Evolutionary conservation across 2,888 invertebrate genomes (phyloP), one percentile per base, ranked within the genome.

Genomic region (Spatulosminthurus flaviceps): DNA sequence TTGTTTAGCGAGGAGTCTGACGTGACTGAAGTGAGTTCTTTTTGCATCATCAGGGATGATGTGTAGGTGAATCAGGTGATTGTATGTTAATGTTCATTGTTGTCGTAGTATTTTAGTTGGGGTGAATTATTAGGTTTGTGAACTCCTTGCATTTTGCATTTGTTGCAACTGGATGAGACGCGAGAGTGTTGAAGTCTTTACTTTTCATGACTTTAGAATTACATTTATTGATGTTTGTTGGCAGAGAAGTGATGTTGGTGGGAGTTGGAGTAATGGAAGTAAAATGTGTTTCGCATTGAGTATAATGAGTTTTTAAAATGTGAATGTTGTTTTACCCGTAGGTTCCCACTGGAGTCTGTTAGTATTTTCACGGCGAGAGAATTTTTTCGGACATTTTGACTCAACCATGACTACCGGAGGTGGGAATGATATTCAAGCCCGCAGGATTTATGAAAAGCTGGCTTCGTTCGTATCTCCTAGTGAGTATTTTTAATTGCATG

Each of bases 291-390:
- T 51, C 19, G 4, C n/a, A n/a, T 51, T 11, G 16, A 51, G 16
- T 11, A n/a, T 70, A 34, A 70, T 34, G n/a, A 16, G 16, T 29
- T 19, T 70, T 34, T 70, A 34, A 70, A 34, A 34, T 70, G 21
- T 34, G 19, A 70, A 34, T 66, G 11, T 19, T 26, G 66, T 61
- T 43, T 43, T 67, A 5, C n/a, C 13, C 19, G 41, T 34, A 70
- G 78, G 78, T n/a, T 78, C 79, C 7, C 84, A 84, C 51, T 84
- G 84, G 84, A 82, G 82, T 22, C 81, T 84, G 11, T 70, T 84
- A 26, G 79, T 83, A 19, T 84, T 77, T 43, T 82, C 81, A 24
- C n/a, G 64, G n/a, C 51, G 42, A 21, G 80, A 80, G 75, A 80
- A 80, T 26, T 26, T 41, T 75, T 75, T 75, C 41, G 78, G 71